Base-by-base conservation (phyloP, 1,140 invertebrate genomes). In the Hydropsyche tenuis region DNA sequence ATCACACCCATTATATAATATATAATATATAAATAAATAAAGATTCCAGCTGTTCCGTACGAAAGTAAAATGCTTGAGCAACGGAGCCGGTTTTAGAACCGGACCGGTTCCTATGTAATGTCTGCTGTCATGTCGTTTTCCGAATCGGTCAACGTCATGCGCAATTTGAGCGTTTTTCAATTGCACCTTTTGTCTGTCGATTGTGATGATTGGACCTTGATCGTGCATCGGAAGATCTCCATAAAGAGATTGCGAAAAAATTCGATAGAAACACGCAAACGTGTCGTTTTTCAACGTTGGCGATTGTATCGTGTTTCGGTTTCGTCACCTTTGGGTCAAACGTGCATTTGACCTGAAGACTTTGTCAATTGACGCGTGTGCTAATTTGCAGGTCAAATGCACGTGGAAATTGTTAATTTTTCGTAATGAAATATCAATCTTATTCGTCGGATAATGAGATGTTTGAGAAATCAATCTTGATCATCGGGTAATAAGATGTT, bases 101-200 rank as follows among this genome's bases (percentile, higher is more conserved):
- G 23, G 23, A 60, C 56, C 56, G 56, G 56, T 60, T 60, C 3
- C 30, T 37, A 22, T 60, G 22, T 27, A 20, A 60, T 20, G 56
- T n/a, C n/a, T n/a, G n/a, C n/a, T n/a, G n/a, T 37, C 30, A 23
- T 23, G 56, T 20, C 12, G 25, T 60, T 60, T 60, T 60, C 18
- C 56, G 18, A 60, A 60, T 60, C 56, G 56, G 56, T 60, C 56
- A 60, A 60, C 56, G 56, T 60, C 56, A 60, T 56, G 22, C 51
- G 22, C 18, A 56, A 20, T 37, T 37, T 37, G 30, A 37, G 3
- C 30, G 9, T 37, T 37, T 37, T 37, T 37, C 30, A 37, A 37
- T 4, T 37, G 30, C 30, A 37, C 9, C 30, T 37, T 37, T 37
- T 4, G 9, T 4, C 3, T 37, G 3, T n/a, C n/a, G n/a, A n/a